Evolutionary conservation across 2,113 vertebrate species (phyloP), one percentile per base, ranked within the genome.

Genomic region (Daboia siamensis): DNA sequence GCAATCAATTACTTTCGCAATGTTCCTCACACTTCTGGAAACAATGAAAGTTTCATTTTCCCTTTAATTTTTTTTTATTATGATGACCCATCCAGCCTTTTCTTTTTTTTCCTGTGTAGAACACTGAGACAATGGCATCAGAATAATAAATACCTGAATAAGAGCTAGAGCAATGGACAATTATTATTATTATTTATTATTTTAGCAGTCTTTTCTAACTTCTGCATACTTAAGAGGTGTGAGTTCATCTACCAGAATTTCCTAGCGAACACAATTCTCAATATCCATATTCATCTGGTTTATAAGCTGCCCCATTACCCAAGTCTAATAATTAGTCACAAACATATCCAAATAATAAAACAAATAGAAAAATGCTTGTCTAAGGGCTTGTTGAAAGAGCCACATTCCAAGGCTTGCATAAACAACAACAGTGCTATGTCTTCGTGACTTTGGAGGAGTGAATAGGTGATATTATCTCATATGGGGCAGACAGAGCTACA

Each of bases 11-110:
- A 39, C 2, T 44, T 57, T 12, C 26, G 5, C 87, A n/a, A 0
- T 0, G 0, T 26, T 0, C 0, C 0, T 0, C 1, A 24, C 4
- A 4, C 5, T 52, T 6, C 8, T 90, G 52, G 33, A 89, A 46
- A 10, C 39, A 57, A 89, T 8, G 46, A 2, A 26, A 56, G 9
- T 21, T 26, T 64, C 12, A 29, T 10, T 21, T 21, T 29, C 2
- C 23, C 1, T 44, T 15, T 1, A 2, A 46, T 13, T 6, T 26
- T 39, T 48, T 33, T 90, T 4, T 4, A 6, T 15, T 24, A 0
- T 6, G 3, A 1, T 90, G 69, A 59, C 23, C 93, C 6, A 2
- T 7, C 51, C 59, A 92, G 23, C 20, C 23, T 52, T 51, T 29
- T 51, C 26, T 26, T 57, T 46, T 56, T 61, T 46, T 57, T 61